Percentiles rank a stretch among this genome's conserved stretches.
phyloP scores from a whole-genome alignment of 2,113 vertebrate genomes.

The Nymphicus hollandicus region DNA sequence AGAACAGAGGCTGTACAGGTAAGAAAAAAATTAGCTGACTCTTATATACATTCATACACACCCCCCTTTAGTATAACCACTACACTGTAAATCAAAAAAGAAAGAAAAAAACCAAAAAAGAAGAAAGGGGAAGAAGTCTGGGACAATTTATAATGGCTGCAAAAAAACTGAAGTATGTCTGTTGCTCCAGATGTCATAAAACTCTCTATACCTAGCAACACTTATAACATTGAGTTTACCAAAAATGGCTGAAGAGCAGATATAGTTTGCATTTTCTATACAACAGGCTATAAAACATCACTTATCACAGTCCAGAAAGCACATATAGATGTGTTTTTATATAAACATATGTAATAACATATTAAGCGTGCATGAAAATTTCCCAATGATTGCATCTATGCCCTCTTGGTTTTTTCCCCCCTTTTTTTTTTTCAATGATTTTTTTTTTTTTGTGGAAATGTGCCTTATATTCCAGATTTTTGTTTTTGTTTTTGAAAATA shows the following conservation, averaged over 20 bases:
- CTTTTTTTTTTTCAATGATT: not conserved
- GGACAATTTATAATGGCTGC: slow-evolving; percentile 80
- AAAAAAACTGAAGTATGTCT: slow-evolving; percentile 82
- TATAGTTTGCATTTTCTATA: slow-evolving; percentile 99
- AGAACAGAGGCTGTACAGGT: slow-evolving; percentile 80
- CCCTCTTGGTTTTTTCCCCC: slow-evolving; percentile 72
- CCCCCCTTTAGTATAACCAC: slow-evolving; percentile 75
- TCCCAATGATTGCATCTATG: slow-evolving; percentile 84
- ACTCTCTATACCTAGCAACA: slow-evolving; percentile 98
- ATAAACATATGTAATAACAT: slow-evolving; percentile 99
- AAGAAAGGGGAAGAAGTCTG: slow-evolving; percentile 54
- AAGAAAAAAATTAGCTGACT: slow-evolving; percentile 80
- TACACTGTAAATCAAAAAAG: slow-evolving; percentile 77
- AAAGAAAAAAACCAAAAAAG: slow-evolving; percentile 48
- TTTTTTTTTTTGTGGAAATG: slow-evolving; percentile 75
- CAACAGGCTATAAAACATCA: slow-evolving; percentile 99
- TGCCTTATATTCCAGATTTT: slow-evolving; percentile 86
- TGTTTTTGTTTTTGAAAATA: slow-evolving; percentile 79
- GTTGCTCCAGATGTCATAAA: slow-evolving; percentile 89
- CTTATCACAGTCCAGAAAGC: slow-evolving; percentile 99
- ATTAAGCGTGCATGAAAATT: slow-evolving; percentile 98
- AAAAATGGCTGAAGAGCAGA: slow-evolving; percentile 96
- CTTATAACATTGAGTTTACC: slow-evolving; percentile 96
- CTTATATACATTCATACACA: slow-evolving; percentile 87
- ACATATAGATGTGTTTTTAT: slow-evolving; percentile 99